Conservation (phyloP, 2,113 vertebrate genomes). For the Zosterops japonicus region DNA sequence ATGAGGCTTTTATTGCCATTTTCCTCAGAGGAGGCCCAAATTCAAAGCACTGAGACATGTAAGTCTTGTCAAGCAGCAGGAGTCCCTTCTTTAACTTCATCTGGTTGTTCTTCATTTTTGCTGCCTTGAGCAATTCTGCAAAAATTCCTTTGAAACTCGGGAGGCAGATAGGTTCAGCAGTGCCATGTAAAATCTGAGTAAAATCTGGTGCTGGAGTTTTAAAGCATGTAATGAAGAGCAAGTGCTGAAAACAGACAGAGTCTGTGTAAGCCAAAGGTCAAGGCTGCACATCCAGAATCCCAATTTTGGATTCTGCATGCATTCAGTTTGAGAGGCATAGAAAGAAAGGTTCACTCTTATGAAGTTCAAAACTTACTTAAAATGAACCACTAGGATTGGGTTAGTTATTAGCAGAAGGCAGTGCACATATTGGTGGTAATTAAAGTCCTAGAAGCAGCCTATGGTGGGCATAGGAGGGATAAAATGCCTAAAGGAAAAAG, state of each 20-base stretch:
- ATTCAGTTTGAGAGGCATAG: background rate
- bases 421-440: background rate
- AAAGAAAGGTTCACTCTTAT: background rate
- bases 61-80: conserved; percentile 67
- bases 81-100: conserved; percentile 48
- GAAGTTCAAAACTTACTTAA: conserved; percentile 7
- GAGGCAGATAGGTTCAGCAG: conserved; percentile 41
- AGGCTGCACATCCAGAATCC: background rate
- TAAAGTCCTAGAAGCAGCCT: conserved; percentile 13
- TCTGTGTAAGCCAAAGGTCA: conserved; percentile 26
- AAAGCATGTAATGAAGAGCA: conserved; percentile 26
- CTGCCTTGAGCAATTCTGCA: conserved; percentile 63
- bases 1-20: conserved; percentile 34
- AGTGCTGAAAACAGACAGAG: conserved; percentile 3
- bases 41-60: conserved; percentile 56
- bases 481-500: conserved; percentile 17
- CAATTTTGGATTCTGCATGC: background rate
- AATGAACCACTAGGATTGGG: background rate
- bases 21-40: conserved; percentile 53
- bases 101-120: conserved; percentile 57
- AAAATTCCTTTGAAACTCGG: conserved; percentile 58
- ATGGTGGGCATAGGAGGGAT: background rate
- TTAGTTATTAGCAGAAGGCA: conserved; percentile 33
- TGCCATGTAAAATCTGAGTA: background rate
- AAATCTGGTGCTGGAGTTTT: conserved; percentile 37